phyloP scores from a whole-genome alignment of 2,113 vertebrate species.

The Melospiza melodia region DNA sequence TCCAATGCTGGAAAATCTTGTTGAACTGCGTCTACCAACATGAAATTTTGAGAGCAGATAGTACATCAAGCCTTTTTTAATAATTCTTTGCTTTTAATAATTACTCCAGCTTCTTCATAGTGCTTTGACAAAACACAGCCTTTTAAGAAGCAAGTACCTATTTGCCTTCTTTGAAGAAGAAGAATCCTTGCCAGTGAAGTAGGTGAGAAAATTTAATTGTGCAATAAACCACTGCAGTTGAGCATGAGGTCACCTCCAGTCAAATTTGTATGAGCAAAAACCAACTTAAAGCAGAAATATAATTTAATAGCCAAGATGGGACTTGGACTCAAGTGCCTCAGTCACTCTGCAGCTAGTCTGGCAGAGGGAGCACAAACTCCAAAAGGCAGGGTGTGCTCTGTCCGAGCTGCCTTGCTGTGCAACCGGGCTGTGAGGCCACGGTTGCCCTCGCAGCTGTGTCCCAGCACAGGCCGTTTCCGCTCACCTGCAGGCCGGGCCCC shows the following conservation, averaged over 20 bases:
- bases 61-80: not conserved
- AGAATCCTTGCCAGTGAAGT: not conserved
- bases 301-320: not conserved
- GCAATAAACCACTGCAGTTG: not conserved
- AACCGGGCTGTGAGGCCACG: fast-evolving
- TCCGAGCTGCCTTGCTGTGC: fast-evolving
- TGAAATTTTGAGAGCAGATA: not conserved
- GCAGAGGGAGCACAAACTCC: not conserved
- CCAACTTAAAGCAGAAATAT: not conserved
- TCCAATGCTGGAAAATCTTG: not conserved
- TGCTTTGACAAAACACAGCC: not conserved
- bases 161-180: not conserved
- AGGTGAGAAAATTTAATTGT: not conserved
- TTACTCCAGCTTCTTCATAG: not conserved
- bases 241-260: not conserved
- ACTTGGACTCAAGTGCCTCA: too few species aligned
- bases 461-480: not conserved
- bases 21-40: constrained; percentile 6
- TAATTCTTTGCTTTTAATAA: not conserved
- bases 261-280: not conserved
- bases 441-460: not conserved
- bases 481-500: too few species aligned
- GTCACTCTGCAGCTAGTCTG: not conserved
- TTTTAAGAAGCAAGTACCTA: not conserved
- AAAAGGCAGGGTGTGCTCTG: too few species aligned